These are phyloP conservation scores for Dolichomitus sp. DNA, from an alignment of 2,888 invertebrate genomes.

Conservation along the genomic window DNA sequence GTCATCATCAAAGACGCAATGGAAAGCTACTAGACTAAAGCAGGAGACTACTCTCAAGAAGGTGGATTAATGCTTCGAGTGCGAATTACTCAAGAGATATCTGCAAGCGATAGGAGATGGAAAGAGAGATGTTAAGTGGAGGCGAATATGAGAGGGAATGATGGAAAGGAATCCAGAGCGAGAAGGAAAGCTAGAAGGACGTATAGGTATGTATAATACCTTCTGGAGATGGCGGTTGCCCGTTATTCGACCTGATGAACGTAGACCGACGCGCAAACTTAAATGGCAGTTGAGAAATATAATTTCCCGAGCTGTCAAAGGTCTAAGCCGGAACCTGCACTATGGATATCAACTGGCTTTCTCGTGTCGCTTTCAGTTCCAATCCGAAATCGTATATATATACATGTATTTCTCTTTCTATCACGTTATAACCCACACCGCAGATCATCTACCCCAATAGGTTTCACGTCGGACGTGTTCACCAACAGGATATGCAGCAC, in stretches of 20 bases:
- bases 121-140: conserved; percentile 60
- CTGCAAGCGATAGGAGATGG: conserved; percentile 59
- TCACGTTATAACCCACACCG: conserved; percentile 1
- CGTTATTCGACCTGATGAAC: conserved; percentile 74
- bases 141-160: conserved; percentile 51
- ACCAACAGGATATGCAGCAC: conserved; percentile 3
- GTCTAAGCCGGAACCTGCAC: conserved; percentile 77
- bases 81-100: conserved; percentile 71
- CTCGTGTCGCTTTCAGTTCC: conserved; percentile 60
- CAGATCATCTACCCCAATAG: background rate
- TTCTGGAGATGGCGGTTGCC: conserved; percentile 52
- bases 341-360: conserved; percentile 70
- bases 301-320: conserved; percentile 84
- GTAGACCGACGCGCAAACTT: conserved; percentile 77
- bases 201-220: conserved; percentile 64
- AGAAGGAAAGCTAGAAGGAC: conserved; percentile 13
- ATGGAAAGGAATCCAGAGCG: background rate
- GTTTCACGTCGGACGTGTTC: background rate
- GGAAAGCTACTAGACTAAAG: background rate
- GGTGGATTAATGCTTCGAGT: conserved; percentile 73
- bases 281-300: conserved; percentile 84
- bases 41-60: conserved; percentile 2
- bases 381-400: conserved; percentile 3
- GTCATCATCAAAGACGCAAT: background rate
- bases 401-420: conserved; percentile 21